Evolutionary conservation across 2,888 invertebrate genomes (phyloP).

Genomic region (Cyaniris semiargus): DNA sequence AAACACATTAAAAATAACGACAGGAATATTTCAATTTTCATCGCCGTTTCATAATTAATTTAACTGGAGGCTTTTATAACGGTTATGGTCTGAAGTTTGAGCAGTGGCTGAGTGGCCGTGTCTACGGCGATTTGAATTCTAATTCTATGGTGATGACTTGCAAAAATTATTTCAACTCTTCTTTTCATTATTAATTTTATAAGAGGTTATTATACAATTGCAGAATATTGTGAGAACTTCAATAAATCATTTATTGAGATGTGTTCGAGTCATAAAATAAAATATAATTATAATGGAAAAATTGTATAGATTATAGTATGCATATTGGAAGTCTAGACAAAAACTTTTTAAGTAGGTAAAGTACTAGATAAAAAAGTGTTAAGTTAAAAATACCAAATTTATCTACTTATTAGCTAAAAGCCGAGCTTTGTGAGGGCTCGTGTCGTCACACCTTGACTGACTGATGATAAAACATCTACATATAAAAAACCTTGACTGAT

Average conservation of each 20-base stretch:
- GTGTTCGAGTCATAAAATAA: no score
- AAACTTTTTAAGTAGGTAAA: no score
- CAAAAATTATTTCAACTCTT: slow-evolving; percentile 52
- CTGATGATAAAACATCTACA: no score
- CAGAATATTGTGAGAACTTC: no score
- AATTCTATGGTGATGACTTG: slow-evolving; percentile 30
- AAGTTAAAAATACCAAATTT: background rate
- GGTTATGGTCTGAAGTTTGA: slow-evolving; percentile 13
- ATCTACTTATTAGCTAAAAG: background rate
- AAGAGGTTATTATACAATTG: no score
- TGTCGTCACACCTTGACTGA: no score
- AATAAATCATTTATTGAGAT: no score
- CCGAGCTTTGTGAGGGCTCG: no score
- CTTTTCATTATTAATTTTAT: slow-evolving; percentile 47
- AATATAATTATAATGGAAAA: no score
- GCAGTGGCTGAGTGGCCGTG: background rate
- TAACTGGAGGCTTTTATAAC: slow-evolving; percentile 26
- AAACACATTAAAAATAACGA: slow-evolving; percentile 18
- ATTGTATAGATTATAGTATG: no score
- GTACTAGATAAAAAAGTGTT: background rate
- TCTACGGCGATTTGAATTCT: slow-evolving; percentile 30
- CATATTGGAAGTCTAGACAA: no score
- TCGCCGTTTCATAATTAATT: slow-evolving; percentile 29
- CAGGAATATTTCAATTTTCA: slow-evolving; percentile 24
- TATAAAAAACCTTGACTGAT: no score